Base-by-base conservation (phyloP, 2,888 invertebrate genomes). In the Drosophila colorata region DNA sequence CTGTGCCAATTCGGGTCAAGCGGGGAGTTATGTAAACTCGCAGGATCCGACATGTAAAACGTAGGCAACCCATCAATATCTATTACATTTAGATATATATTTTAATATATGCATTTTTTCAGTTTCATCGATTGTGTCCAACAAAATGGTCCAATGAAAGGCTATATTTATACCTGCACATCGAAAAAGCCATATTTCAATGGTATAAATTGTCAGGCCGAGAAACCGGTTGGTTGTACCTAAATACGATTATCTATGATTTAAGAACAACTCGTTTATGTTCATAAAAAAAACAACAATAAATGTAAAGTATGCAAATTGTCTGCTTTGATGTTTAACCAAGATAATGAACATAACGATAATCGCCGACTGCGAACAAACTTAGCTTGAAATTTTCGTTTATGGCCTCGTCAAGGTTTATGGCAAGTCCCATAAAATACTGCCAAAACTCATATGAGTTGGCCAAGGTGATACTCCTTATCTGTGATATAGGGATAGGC, bases 31-130 rank as follows among this genome's bases (percentile, higher is more conserved):
- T 43, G 23, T 20, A 18, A 76, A 87, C 47, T 2, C 43, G 13
- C 25, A 48, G 7, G 80, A 80, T 63, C 59, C 80, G 7, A 63
- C 53, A 4, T 83, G 80, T 7, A 67, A 35, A 23, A 40, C 57
- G 80, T 80, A 58, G 46, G 48, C 41, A 65, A 1, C 4, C 9
- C 7, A 4, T 9, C 0, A 4, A n/a, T 8, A 11, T 20, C 13
- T 33, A 6, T 25, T 16, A 16, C 4, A 33, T 3, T 13, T 16
- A 13, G 1, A 11, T 23, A 16, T n/a, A 16, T 33, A 13, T 18
- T 9, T 46, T 48, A 7, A 8, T 28, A 28, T 8, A 28, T 28
- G 9, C 2, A 2, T 28, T 8, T 28, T 28, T 28, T 14, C 18
- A 74, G 73, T 0, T 75, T 23, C 13, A 23, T 74, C 20, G 8